Conservation (phyloP, 2,888 invertebrate genomes). For the Lasioglossum marginatum region DNA sequence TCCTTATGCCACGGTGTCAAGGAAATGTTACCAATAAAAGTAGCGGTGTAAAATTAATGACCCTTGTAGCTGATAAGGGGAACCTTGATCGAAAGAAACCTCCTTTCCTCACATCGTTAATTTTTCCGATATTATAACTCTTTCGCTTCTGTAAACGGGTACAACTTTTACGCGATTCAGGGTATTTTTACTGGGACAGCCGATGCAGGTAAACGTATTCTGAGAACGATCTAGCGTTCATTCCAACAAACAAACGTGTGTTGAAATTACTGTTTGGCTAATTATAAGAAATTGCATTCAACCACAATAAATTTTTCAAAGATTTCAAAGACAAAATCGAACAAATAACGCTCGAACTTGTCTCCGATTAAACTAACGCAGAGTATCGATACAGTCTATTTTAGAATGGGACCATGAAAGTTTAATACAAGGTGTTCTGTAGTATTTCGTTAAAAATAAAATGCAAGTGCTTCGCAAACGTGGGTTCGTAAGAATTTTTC, state of each 20-base stretch:
- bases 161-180: constrained; percentile 44
- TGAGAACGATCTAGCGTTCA: neutral
- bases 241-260: constrained; percentile 11
- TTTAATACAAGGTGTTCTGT: neutral
- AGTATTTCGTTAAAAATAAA: neutral
- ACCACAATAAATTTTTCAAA: neutral
- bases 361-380: neutral
- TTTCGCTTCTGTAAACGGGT: constrained; percentile 43
- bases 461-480: neutral
- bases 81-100: constrained; percentile 48
- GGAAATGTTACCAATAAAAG: constrained; percentile 40
- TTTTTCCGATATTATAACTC: constrained; percentile 54
- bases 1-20: constrained; percentile 6
- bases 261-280: neutral
- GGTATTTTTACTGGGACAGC: constrained; percentile 38
- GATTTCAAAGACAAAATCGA: neutral
- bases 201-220: constrained; percentile 18
- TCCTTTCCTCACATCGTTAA: constrained; percentile 49
- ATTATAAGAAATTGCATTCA: neutral
- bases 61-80: constrained; percentile 41
- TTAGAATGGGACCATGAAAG: neutral
- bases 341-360: neutral
- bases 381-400: neutral
- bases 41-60: constrained; percentile 26
- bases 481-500: neutral